Evolutionary conservation across 2,797 vertebrate genomes (phyloP).

Genomic region (Heliangelus exortis): DNA sequence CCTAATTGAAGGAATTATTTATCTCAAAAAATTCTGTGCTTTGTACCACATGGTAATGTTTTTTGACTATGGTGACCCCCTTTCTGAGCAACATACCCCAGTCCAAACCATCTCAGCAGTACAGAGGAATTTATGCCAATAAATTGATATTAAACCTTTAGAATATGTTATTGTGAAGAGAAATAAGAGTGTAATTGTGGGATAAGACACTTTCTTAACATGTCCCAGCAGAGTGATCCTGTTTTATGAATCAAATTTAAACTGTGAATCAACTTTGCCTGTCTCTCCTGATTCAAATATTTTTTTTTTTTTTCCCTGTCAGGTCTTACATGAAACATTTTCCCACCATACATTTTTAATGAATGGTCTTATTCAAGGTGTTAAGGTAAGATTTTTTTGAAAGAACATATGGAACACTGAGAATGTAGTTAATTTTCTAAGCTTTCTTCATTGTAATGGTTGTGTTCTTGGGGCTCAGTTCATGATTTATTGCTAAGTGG

Average conservation of each 20-base stretch:
- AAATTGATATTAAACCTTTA: background rate
- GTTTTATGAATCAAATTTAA: background rate
- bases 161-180: background rate
- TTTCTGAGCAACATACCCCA: background rate
- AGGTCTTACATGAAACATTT: constrained; percentile 90
- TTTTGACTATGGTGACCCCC: background rate
- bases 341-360: constrained; percentile 89
- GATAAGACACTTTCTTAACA: background rate
- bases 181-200: background rate
- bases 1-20: background rate
- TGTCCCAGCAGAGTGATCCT: background rate
- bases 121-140: background rate
- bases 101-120: background rate
- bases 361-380: constrained; percentile 91
- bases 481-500: background rate
- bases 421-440: background rate
- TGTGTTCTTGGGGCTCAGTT: background rate
- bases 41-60: background rate
- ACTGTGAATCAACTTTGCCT: background rate
- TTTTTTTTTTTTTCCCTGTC: background rate
- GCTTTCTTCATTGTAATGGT: background rate
- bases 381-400: constrained; percentile 82
- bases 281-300: background rate
- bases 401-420: background rate
- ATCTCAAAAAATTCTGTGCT: background rate